Evolutionary conservation across 2,888 invertebrate genomes (phyloP).

Genomic region (Epirrita christyi): DNA sequence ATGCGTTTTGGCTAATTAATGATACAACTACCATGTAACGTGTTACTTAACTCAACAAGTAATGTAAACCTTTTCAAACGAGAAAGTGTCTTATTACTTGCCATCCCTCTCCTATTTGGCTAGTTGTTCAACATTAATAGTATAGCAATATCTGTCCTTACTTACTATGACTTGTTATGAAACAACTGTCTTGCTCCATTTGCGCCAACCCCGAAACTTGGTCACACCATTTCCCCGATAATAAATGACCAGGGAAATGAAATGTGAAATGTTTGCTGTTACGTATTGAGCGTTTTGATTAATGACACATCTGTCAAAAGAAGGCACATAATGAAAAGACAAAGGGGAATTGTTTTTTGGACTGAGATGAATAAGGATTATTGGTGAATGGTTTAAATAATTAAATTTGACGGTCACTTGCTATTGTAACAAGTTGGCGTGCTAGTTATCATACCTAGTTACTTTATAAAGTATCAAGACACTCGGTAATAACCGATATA

Average conservation of each 20-base stretch:
- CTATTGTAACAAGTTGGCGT: no score
- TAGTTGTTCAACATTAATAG: no score
- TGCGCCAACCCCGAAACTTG: not conserved
- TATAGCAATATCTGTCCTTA: no score
- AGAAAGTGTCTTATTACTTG: no score
- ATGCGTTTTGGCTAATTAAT: no score
- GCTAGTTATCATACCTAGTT: no score
- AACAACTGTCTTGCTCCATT: not conserved
- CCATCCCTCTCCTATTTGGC: no score
- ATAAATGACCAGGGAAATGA: constrained; percentile 22
- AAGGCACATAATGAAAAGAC: not conserved
- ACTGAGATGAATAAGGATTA: not conserved
- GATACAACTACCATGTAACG: no score
- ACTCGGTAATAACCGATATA: no score
- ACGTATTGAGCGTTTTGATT: constrained; percentile 24
- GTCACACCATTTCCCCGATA: constrained; percentile 8
- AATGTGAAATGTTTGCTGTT: constrained; percentile 2
- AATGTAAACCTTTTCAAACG: no score
- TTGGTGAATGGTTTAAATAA: not conserved
- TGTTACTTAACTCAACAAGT: no score
- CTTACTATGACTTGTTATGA: not conserved
- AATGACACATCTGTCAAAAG: constrained; percentile 14
- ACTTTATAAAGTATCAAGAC: no score
- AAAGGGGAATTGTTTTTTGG: not conserved
- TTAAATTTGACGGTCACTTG: not conserved